phyloP scores from a whole-genome alignment of 1,140 invertebrate species.

The Choristoneura fumiferana region DNA sequence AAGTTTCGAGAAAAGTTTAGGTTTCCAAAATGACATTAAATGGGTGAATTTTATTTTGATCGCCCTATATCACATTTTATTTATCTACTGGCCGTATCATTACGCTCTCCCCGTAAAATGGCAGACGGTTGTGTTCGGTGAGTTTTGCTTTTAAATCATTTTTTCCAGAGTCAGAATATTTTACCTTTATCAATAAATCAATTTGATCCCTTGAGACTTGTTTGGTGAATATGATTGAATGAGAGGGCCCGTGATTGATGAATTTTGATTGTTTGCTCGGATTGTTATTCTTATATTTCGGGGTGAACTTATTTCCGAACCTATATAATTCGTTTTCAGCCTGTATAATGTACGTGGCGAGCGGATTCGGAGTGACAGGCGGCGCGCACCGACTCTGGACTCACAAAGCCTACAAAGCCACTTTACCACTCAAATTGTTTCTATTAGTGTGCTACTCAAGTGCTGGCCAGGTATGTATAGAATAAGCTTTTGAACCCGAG shows the following conservation, averaged over 20 bases:
- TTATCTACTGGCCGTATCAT: constrained; percentile 58
- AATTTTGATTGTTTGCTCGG: neutral
- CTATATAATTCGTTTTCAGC: constrained; percentile 37
- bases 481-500: too few relatives aligned
- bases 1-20: constrained; percentile 53
- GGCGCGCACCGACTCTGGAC: constrained; percentile 94
- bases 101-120: constrained; percentile 67
- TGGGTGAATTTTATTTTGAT: constrained; percentile 55
- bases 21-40: constrained; percentile 67
- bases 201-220: neutral
- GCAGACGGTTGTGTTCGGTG: constrained; percentile 64
- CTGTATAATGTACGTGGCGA: constrained; percentile 77
- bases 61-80: constrained; percentile 53
- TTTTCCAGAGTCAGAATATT: neutral
- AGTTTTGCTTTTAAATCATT: constrained; percentile 28
- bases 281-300: too few relatives aligned
- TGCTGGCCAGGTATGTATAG: constrained; percentile 87
- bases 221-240: constrained; percentile 8
- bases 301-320: too few relatives aligned
- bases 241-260: constrained; percentile 3
- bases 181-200: constrained; percentile 6
- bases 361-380: constrained; percentile 89
- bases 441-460: constrained; percentile 87
- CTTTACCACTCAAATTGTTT: constrained; percentile 86
- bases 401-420: constrained; percentile 92